These are phyloP conservation scores for Cairina moschata DNA, from an alignment of 2,113 vertebrate species.

Conservation along the genomic window DNA sequence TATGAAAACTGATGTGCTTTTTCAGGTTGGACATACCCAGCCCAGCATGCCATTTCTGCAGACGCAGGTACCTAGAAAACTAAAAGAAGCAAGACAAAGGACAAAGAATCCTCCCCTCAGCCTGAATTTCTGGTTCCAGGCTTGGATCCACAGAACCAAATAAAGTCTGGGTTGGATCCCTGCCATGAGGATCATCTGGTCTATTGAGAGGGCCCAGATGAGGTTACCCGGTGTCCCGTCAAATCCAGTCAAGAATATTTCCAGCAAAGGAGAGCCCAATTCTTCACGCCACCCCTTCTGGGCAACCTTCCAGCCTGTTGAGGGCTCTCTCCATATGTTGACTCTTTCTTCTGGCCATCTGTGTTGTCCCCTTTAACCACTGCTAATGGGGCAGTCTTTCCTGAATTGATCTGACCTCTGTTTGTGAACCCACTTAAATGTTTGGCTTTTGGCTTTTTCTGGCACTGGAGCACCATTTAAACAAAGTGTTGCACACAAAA, in stretches of 20 bases:
- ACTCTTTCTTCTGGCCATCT: not conserved
- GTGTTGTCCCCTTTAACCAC: not conserved
- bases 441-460: not conserved
- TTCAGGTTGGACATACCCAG: not conserved
- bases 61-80: not conserved
- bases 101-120: not conserved
- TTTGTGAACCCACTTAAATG: not conserved
- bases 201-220: not conserved
- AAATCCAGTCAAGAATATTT: not conserved
- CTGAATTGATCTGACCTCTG: not conserved
- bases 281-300: not conserved
- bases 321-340: not conserved
- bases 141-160: not conserved
- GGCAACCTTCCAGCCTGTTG: not conserved
- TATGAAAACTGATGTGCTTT: not conserved
- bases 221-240: not conserved
- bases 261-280: not conserved
- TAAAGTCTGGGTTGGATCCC: not conserved
- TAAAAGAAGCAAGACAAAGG: not conserved
- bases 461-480: not conserved
- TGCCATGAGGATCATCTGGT: not conserved
- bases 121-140: not conserved
- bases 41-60: not conserved
- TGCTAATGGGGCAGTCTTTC: not conserved
- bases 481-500: not conserved